Conservation (phyloP, 37 sponge, comb jelly and placozoan genomes). For the Petrosia ficiformis region DNA sequence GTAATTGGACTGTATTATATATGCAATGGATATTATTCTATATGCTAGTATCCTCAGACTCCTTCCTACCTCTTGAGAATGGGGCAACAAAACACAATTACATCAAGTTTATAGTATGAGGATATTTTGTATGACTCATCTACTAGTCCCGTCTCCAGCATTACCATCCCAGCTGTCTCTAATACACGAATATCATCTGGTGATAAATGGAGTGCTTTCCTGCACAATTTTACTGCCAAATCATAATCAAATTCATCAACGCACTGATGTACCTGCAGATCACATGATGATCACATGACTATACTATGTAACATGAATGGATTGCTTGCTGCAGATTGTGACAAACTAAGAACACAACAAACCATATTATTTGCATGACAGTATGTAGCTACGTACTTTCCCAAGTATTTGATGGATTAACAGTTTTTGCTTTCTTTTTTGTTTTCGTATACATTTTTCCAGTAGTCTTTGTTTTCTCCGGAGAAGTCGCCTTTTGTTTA, state of each 20-base stretch:
- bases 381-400: not conserved
- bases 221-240: slow-evolving; percentile 48
- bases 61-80: no score
- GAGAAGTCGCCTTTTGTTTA: no score
- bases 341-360: not conserved
- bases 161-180: slow-evolving; percentile 56
- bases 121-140: slow-evolving; percentile 63
- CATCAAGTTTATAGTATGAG: no score
- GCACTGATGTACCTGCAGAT: slow-evolving; percentile 16
- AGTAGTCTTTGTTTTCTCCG: no score
- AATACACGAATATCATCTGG: slow-evolving; percentile 34
- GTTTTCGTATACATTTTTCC: no score
- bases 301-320: not conserved
- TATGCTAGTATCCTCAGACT: no score
- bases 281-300: not conserved
- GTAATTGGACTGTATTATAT: no score
- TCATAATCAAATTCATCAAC: slow-evolving; percentile 61
- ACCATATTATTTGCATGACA: no score
- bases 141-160: slow-evolving; percentile 57
- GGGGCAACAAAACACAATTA: no score
- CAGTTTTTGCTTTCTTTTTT: not conserved
- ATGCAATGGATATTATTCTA: no score
- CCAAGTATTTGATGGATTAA: not conserved
- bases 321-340: not conserved
- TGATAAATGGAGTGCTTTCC: slow-evolving; percentile 27